Conservation (phyloP, 2,888 invertebrate genomes). For the Alcis repandata region DNA sequence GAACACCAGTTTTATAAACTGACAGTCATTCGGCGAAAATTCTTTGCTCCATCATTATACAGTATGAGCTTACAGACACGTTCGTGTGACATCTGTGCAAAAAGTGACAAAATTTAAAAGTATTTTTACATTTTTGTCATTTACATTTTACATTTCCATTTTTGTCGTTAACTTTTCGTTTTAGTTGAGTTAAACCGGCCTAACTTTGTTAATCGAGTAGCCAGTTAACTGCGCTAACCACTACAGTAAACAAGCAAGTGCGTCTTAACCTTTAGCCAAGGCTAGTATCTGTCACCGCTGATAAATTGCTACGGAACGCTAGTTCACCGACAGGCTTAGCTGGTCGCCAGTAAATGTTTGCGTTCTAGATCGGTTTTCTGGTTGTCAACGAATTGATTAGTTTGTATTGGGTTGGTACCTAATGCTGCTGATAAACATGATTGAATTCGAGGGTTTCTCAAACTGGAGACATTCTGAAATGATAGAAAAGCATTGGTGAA, state of each 20-base stretch:
- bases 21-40: no score
- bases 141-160: no score
- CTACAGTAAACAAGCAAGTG: not conserved
- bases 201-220: no score
- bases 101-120: no score
- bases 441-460: not conserved
- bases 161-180: no score
- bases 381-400: conserved; percentile 14
- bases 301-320: conserved; percentile 34
- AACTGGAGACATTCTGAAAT: not conserved
- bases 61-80: not conserved
- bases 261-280: conserved; percentile 11
- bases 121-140: no score
- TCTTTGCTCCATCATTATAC: no score
- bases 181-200: no score
- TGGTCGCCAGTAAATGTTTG: conserved; percentile 25
- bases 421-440: not conserved
- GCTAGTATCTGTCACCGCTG: conserved; percentile 29
- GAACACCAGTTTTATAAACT: no score
- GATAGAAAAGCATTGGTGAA: not conserved
- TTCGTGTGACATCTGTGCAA: no score
- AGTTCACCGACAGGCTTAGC: conserved; percentile 20
- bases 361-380: conserved; percentile 10
- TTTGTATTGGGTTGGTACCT: conserved; percentile 5
- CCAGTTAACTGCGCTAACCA: not conserved